Evolutionary conservation across 2,888 invertebrate species (phyloP), one percentile per base, ranked within the genome.

Genomic region (Griposia aprilina): DNA sequence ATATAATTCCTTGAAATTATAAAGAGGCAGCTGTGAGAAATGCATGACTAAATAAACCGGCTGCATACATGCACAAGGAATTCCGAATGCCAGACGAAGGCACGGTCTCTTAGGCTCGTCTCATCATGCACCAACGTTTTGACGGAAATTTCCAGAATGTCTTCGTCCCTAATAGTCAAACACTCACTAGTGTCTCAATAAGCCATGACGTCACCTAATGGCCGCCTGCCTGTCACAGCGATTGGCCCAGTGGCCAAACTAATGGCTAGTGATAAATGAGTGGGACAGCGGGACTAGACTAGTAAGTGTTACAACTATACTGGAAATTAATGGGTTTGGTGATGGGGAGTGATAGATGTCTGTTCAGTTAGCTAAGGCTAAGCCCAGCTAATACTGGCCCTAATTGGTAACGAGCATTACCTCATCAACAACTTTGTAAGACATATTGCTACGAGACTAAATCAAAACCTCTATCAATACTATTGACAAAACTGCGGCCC

Each of bases 161-260:
- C 71, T 71, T 48, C 45, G 36, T 65, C 66, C 66, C 48, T 65
- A 30, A 6, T 23, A 73, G 70, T 69, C 59, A 60, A 73, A 74
- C n/a, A 68, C 45, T 48, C n/a, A 68, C 45, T 48, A 59, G 67
- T 71, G 69, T 75, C 77, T 78, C 71, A 74, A 76, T 74, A 72
- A 75, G 73, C 52, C 65, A 80, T 83, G 86, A 89, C 69, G 81
- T 89, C 87, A 89, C 77, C 77, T 89, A 88, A 88, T 85, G 78
- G 74, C 45, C n/a, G 74, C 13, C 65, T 26, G 57, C 52, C 67
- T 74, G 78, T 81, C 83, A 70, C 76, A 52, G 57, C 66, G 76
- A 79, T 70, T 78, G 76, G 50, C 41, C 67, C 55, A 65, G 41
- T 20, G 55, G 55, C 26, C 65, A 57, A 73, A 70, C 74, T 88